Percentiles rank a stretch among this genome's conserved stretches.
phyloP scores from a whole-genome alignment of 2,797 vertebrate species.

The Pseudochaenichthys georgianus region DNA sequence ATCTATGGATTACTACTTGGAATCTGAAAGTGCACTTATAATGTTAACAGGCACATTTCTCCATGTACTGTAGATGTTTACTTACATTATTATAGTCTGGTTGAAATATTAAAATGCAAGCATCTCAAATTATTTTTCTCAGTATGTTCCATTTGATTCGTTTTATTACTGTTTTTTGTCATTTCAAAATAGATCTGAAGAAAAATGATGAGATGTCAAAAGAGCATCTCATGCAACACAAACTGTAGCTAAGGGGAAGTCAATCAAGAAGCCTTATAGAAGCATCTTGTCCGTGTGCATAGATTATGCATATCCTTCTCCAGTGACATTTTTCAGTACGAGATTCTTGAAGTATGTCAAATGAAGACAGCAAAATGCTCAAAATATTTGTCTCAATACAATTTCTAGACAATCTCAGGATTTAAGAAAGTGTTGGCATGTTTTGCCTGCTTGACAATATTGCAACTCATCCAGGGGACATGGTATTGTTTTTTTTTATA shows the following conservation, averaged over 20 bases:
- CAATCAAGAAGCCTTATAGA: constrained; percentile 41
- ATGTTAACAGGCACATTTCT: constrained; percentile 60
- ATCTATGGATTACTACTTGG: constrained; percentile 66
- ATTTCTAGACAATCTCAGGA: not conserved
- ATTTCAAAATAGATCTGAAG: constrained; percentile 20
- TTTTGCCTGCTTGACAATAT: not conserved
- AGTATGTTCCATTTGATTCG: constrained; percentile 29
- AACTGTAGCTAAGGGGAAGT: not conserved
- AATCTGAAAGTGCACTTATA: constrained; percentile 59
- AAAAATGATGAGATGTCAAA: constrained; percentile 24
- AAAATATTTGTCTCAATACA: not conserved
- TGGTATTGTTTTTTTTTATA: not conserved
- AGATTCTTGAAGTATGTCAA: not conserved
- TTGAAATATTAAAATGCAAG: constrained; percentile 47
- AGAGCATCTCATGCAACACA: constrained; percentile 18
- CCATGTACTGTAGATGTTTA: constrained; percentile 60
- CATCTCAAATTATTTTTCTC: constrained; percentile 35
- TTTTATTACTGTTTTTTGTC: constrained; percentile 12
- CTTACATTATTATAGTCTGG: constrained; percentile 51
- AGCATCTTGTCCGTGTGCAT: constrained; percentile 17
- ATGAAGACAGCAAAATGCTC: not conserved
- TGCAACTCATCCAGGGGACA: not conserved
- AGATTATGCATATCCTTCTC: constrained; percentile 3
- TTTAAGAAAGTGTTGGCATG: not conserved
- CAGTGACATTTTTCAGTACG: constrained; percentile 2